Evolutionary conservation across 2,797 vertebrate species (phyloP).

Genomic region (Geranospiza caerulescens): DNA sequence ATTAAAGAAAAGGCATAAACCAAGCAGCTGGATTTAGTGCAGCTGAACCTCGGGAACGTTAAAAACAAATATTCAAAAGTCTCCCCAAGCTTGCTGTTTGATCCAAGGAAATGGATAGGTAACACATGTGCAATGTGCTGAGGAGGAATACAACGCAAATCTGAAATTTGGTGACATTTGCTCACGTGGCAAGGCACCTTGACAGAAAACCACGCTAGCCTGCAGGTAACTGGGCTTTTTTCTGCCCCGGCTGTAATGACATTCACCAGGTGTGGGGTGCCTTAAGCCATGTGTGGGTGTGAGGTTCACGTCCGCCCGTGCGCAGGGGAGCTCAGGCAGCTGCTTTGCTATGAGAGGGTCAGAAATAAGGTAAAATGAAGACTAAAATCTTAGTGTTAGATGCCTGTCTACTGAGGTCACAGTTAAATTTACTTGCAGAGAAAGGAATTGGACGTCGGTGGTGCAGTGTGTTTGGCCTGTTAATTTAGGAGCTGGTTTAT

Average conservation of each 20-base stretch:
- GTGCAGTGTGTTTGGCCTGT: conserved; percentile 20
- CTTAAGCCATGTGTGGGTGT: not conserved
- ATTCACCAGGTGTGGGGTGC: not conserved
- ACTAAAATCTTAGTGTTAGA: conserved; percentile 17
- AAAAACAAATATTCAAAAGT: not conserved
- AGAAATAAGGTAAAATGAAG: conserved; percentile 35
- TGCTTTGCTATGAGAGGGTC: not conserved
- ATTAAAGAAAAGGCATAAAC: not conserved
- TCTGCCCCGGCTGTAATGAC: not conserved
- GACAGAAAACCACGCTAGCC: not conserved
- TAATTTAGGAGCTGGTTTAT: conserved; percentile 15
- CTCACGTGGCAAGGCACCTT: not conserved
- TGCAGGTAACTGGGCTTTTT: not conserved
- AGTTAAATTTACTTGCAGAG: conserved; percentile 44
- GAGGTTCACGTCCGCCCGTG: fast-evolving
- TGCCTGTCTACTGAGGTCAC: conserved; percentile 55
- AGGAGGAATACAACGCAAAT: not conserved
- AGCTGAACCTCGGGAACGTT: not conserved
- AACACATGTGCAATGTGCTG: not conserved
- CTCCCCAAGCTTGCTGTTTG: not conserved
- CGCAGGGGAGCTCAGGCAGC: not conserved
- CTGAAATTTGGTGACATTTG: not conserved
- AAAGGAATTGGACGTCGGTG: not conserved
- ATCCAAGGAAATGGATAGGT: not conserved
- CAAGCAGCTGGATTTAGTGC: not conserved